Evolutionary conservation across 2,888 invertebrate genomes (phyloP).

Genomic region (Mayetiola destructor): DNA sequence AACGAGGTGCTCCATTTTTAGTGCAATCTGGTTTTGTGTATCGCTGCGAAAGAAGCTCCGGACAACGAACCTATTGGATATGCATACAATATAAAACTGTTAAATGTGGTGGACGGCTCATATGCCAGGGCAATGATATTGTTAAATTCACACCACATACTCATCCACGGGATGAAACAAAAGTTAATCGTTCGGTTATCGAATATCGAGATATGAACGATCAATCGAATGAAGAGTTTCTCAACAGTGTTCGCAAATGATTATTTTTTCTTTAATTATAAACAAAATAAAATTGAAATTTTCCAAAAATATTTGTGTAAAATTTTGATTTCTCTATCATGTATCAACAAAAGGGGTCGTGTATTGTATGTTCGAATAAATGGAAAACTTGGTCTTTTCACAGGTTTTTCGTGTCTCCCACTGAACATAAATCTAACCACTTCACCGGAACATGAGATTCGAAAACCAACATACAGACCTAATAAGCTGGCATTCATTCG

Average conservation of each 20-base stretch:
- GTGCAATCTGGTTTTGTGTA: slow-evolving; percentile 16
- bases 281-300: not conserved
- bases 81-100: slow-evolving; percentile 16
- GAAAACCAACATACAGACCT: too few species aligned
- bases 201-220: not conserved
- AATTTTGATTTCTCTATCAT: not conserved
- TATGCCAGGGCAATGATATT: slow-evolving; percentile 16
- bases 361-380: too few species aligned
- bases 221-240: not conserved
- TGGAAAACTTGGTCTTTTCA: too few species aligned
- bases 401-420: too few species aligned
- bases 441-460: too few species aligned
- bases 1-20: slow-evolving; percentile 18
- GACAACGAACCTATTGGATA: slow-evolving; percentile 17
- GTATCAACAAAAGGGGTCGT: too few species aligned
- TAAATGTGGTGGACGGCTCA: slow-evolving; percentile 17
- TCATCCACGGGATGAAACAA: slow-evolving; percentile 14
- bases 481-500: slow-evolving; percentile 16
- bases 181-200: slow-evolving; percentile 4
- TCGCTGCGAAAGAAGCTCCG: slow-evolving; percentile 17
- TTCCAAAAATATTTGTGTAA: too few species aligned
- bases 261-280: not conserved
- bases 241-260: not conserved
- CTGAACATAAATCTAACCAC: too few species aligned
- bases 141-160: slow-evolving; percentile 16